phyloP scores from a whole-genome alignment of 2,797 vertebrate genomes.

The Galaxias olidus region DNA sequence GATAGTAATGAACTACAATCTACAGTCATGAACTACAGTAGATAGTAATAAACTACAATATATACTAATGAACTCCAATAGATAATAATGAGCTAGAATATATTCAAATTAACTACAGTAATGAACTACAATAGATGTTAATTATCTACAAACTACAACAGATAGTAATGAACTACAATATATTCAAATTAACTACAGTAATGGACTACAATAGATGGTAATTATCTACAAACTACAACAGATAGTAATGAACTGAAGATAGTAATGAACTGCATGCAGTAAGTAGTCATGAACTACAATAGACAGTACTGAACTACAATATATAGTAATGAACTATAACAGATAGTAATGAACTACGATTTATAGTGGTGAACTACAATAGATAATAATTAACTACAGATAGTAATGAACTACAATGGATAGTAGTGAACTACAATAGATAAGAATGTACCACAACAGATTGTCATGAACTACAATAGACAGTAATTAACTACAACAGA shows the following conservation, averaged over 20 bases:
- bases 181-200: too few relatives aligned
- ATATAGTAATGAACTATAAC: constrained; percentile 33
- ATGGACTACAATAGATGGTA: too few relatives aligned
- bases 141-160: too few relatives aligned
- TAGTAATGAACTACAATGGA: constrained; percentile 12
- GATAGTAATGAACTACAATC: constrained; percentile 43
- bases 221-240: too few relatives aligned
- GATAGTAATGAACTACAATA: not conserved
- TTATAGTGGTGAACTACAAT: constrained; percentile 6
- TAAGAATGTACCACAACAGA: too few relatives aligned
- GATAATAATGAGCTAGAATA: constrained; percentile 43
- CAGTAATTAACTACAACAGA: too few relatives aligned
- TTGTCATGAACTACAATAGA: too few relatives aligned
- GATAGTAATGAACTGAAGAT: too few relatives aligned
- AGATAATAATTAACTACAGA: constrained; percentile 43
- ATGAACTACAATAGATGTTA: too few relatives aligned
- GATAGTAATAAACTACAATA: constrained; percentile 43
- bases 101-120: too few relatives aligned
- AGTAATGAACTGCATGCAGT: constrained; percentile 3
- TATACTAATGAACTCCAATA: constrained; percentile 5
- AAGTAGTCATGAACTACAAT: constrained; percentile 3
- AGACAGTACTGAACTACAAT: too few relatives aligned
- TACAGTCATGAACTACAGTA: constrained; percentile 9
- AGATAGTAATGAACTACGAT: constrained; percentile 43
- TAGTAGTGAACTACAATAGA: constrained; percentile 41